A percentile compares a stretch with the other conserved stretches of the same genome.
Conservation (phyloP, 1,140 invertebrate species). For the Lepidotrigona ventralis region DNA sequence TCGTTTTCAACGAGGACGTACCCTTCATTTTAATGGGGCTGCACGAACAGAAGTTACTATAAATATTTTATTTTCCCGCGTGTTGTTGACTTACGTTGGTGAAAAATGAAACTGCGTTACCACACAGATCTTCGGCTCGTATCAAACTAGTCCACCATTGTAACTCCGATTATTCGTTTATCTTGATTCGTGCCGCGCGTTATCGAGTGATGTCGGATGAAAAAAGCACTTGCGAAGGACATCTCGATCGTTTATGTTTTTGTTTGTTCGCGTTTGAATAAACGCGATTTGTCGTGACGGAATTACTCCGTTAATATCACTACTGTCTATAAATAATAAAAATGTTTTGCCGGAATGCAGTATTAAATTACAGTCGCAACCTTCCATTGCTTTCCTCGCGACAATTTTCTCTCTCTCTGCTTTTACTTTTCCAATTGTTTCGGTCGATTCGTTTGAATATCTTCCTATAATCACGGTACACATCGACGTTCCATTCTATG, state of each 20-base stretch:
- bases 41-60: background rate
- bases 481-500: background rate
- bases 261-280: conserved; percentile 18
- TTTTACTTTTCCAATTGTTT: conserved; percentile 13
- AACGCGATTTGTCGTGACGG: conserved; percentile 53
- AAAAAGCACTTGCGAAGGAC: background rate
- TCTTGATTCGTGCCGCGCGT: background rate
- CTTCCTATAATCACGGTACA: background rate
- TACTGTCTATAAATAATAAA: conserved; percentile 45
- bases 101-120: background rate
- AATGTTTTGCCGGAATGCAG: conserved; percentile 43
- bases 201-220: background rate
- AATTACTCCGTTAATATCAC: conserved; percentile 21
- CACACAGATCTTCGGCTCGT: background rate
- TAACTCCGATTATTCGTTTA: conserved; percentile 11
- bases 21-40: background rate
- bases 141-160: background rate
- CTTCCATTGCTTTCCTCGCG: background rate
- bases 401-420: background rate
- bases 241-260: background rate
- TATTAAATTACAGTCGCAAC: conserved; percentile 9
- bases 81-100: background rate
- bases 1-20: too few relatives aligned
- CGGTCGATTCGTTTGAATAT: background rate
- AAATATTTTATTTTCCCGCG: background rate